Conservation (phyloP, 2,888 invertebrate genomes). For the Criorhina ranunculi region DNA sequence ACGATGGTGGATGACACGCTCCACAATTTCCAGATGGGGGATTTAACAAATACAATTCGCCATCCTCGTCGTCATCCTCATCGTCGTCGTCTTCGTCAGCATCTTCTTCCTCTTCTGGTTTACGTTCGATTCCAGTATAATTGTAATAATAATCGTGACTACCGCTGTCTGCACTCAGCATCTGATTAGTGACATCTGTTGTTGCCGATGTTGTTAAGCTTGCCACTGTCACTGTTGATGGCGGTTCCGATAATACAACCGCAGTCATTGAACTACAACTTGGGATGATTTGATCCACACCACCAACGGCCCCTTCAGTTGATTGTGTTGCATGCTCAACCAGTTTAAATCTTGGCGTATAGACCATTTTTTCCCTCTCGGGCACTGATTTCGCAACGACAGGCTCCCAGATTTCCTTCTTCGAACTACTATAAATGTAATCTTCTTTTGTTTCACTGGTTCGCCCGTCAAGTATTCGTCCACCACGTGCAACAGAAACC, state of each 20-base stretch:
- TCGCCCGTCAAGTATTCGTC: slow-evolving; percentile 89
- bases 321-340: slow-evolving; percentile 24
- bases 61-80: slow-evolving; percentile 64
- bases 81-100: slow-evolving; percentile 57
- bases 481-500: slow-evolving; percentile 88
- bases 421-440: slow-evolving; percentile 88
- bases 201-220: neutral
- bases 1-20: slow-evolving; percentile 68
- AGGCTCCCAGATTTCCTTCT: slow-evolving; percentile 89
- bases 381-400: slow-evolving; percentile 48
- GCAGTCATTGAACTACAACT: slow-evolving; percentile 64
- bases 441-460: slow-evolving; percentile 90
- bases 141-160: slow-evolving; percentile 34
- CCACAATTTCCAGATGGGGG: slow-evolving; percentile 48
- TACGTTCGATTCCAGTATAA: slow-evolving; percentile 21
- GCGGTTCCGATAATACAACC: slow-evolving; percentile 1
- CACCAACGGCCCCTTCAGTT: slow-evolving; percentile 49
- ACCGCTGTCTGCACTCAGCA: neutral
- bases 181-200: slow-evolving; percentile 7
- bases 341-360: slow-evolving; percentile 46
- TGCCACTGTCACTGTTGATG: neutral
- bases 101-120: slow-evolving; percentile 6
- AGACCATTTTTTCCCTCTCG: slow-evolving; percentile 44
- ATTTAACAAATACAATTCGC: slow-evolving; percentile 60
- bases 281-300: slow-evolving; percentile 36